phyloP scores from a whole-genome alignment of 2,888 invertebrate species.

The Parnassius mnemosyne region DNA sequence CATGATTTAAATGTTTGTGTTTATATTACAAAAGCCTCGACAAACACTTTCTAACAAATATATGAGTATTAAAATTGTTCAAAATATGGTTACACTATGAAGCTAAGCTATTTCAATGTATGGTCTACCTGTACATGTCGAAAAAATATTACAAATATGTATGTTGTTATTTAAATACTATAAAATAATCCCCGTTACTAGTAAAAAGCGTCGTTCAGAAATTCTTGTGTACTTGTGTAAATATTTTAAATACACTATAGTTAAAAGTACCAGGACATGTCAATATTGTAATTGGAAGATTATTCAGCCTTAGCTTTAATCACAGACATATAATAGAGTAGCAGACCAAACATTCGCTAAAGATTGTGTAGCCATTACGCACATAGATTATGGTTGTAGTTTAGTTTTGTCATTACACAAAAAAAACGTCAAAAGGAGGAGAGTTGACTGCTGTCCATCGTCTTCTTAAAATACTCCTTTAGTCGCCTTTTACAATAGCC shows the following conservation, averaged over 20 bases:
- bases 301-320: neutral
- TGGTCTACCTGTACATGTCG: constrained; percentile 7
- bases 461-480: no score
- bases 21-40: constrained; percentile 14
- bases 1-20: neutral
- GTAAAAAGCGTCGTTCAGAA: constrained; percentile 10
- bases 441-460: no score
- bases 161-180: constrained; percentile 5
- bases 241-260: neutral
- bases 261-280: neutral
- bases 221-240: neutral
- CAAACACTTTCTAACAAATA: constrained; percentile 3
- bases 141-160: neutral
- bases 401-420: no score
- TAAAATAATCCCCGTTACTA: neutral
- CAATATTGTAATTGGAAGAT: neutral
- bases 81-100: constrained; percentile 5
- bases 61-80: constrained; percentile 14
- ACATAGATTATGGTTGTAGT: no score
- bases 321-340: neutral
- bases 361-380: no score
- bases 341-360: neutral
- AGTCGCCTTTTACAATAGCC: no score
- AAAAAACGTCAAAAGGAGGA: no score
- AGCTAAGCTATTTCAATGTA: neutral